Evolutionary conservation across 2,113 vertebrate genomes (phyloP).

Genomic region (Plecotus auritus): DNA sequence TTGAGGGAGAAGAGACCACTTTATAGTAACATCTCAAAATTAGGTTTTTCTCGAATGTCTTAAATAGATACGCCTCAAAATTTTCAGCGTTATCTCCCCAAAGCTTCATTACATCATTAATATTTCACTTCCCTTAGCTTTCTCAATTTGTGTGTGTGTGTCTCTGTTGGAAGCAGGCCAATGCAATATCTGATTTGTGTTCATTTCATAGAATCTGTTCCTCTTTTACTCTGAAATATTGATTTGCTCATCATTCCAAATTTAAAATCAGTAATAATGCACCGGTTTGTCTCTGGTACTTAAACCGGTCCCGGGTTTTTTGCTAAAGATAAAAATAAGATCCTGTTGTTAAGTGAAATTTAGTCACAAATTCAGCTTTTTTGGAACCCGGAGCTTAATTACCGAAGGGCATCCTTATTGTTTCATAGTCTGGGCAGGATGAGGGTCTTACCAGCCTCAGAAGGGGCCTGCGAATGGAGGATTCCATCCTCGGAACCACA

Average conservation of each 20-base stretch:
- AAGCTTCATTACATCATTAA: constrained; percentile 1
- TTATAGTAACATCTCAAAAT: neutral
- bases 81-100: neutral
- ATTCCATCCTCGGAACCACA: constrained; percentile 12
- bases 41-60: neutral
- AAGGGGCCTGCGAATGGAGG: constrained; percentile 16
- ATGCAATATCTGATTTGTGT: neutral
- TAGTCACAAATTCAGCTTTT: constrained; percentile 43
- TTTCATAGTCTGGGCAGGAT: constrained; percentile 52
- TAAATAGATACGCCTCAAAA: neutral
- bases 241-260: constrained; percentile 29
- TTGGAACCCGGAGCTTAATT: constrained; percentile 17
- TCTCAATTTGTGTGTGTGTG: neutral
- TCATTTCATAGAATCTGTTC: constrained; percentile 48
- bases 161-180: constrained; percentile 18
- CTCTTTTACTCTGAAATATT: constrained; percentile 53
- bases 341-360: constrained; percentile 40
- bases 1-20: neutral
- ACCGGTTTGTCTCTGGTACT: constrained; percentile 57
- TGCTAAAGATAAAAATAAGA: constrained; percentile 62
- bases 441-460: constrained; percentile 34
- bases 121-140: constrained; percentile 5
- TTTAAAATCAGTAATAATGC: constrained; percentile 67
- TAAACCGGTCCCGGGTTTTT: constrained; percentile 46
- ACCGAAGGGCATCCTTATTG: constrained; percentile 61